Conservation (phyloP, 2,797 vertebrate genomes). For the Chaetophractus vellerosus region DNA sequence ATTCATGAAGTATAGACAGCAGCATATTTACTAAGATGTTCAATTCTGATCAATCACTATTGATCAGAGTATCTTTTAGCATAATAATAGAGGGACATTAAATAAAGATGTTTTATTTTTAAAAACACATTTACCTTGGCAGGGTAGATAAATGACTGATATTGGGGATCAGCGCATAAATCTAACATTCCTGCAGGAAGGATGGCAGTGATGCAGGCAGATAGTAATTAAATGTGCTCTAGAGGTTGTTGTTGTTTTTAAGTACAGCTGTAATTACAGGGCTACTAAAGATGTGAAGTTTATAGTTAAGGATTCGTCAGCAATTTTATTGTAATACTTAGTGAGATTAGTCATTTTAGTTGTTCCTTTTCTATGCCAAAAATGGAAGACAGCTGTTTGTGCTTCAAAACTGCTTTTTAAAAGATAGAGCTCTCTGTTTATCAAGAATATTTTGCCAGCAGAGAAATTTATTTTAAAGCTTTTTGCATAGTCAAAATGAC, state of each 20-base stretch:
- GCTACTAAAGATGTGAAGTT: conserved; percentile 74
- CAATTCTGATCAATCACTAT: conserved; percentile 6
- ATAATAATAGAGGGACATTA: not conserved
- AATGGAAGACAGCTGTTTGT: conserved; percentile 71
- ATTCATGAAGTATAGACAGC: not conserved
- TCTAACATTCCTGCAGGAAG: not conserved
- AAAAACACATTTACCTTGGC: not conserved
- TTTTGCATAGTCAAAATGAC: conserved; percentile 46
- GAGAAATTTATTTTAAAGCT: conserved; percentile 45
- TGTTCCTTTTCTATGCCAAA: conserved; percentile 66
- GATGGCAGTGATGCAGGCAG: not conserved
- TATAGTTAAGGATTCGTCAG: conserved; percentile 77
- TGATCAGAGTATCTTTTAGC: not conserved
- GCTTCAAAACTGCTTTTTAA: conserved; percentile 63
- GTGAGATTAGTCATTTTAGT: conserved; percentile 84
- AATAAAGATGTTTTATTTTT: conserved; percentile 13
- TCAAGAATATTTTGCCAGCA: conserved; percentile 43
- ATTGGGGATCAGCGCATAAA: not conserved
- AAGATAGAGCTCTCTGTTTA: conserved; percentile 23
- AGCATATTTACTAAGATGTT: not conserved
- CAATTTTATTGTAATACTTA: conserved; percentile 81
- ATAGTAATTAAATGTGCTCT: conserved; percentile 35
- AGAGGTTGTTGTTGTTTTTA: not conserved
- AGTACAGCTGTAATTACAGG: conserved; percentile 83
- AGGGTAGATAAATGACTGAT: not conserved